Evolutionary conservation across 2,113 vertebrate genomes (phyloP), one percentile per base, ranked within the genome.

Genomic region (Lepus americanus): DNA sequence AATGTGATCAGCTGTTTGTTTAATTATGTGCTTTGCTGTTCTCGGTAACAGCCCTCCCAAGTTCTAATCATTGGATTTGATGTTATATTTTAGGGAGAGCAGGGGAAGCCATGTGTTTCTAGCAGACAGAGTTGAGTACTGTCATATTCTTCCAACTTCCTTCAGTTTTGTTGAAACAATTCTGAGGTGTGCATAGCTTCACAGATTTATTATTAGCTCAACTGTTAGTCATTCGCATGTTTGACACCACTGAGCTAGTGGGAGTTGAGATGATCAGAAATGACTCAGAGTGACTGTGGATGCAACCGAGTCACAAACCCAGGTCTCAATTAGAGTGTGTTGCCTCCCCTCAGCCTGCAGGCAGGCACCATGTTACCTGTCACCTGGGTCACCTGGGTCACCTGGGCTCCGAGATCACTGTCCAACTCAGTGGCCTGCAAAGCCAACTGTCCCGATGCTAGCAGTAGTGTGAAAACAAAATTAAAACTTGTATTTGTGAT

Each of bases 131-230:
- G 55, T 16, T 55, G 63, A 92, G n/a, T n/a, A 27, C 64, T 80
- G 81, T 85, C 77, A 64, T 36, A 36, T 61, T 63, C 59, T 67
- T 80, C 49, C 49, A 87, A 44, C n/a, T 72, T 81, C 53, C 79
- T 88, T 39, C 81, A 64, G 70, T 83, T 94, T 77, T 66, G 51
- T 74, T 89, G 81, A 80, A 92, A 83, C 27, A 66, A 19, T 49
- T 73, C 55, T 39, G 73, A 85, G 44, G 9, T 64, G 49, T 33
- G 59, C 4, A 31, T 67, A 76, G 72, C 81, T 64, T n/a, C 63
- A 29, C 83, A 85, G 76, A 44, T 84, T 67, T 94, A 95, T 94
- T 92, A 77, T 87, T 95, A 94, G 83, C 67, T 69, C 49, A 77
- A 9, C 19, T 1, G 0, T 84, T 77, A 79, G 76, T 94, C 93